Base-by-base conservation (phyloP, 2,797 vertebrate species). In the Hippocampus kuda region DNA sequence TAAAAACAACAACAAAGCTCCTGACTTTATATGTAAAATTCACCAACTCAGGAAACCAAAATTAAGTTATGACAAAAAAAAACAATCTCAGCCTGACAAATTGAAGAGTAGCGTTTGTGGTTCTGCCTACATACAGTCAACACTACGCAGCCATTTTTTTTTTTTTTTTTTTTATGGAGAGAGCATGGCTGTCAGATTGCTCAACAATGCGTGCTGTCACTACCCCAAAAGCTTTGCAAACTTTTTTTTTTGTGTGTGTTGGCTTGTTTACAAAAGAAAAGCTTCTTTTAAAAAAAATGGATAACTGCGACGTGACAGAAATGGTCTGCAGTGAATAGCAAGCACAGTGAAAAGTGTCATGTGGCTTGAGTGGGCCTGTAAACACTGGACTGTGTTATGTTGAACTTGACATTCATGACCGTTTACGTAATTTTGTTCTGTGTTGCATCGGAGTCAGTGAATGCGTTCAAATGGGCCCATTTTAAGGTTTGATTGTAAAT, bases 231-330 rank as follows among this genome's bases (percentile, higher is more conserved):
- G 63, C 63, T 65, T 27, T 48, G 63, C 24, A 48, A 65, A 65
- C 42, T 65, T 65, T 65, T 12, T 24, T 54, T 54, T 38, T 38
- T 44, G 53, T 46, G 41, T 20, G 63, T 20, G 63, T 48, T 65
- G 63, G 48, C 63, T 65, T 65, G 63, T 65, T 65, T 30, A 65
- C 63, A 65, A 65, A 65, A 65, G 44, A 65, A 65, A 65, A 48
- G 44, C 63, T 65, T 46, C 63, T 48, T 44, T 48, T 48, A 65
- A 65, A 65, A 65, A 65, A 65, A 48, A 27, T 12, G 63, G 63
- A 65, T 49, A 49, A 49, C 15, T 10, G 24, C 24, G 16, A 10
- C 24, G 24, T 65, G 44, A 65, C 15, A 48, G 44, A 48, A 64
- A 44, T 16, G 34, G 44, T 44, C 9, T 26, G 41, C 41, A 24